Evolutionary conservation across 2,797 vertebrate genomes (phyloP).

Genomic region (Leucoraja ocellata): DNA sequence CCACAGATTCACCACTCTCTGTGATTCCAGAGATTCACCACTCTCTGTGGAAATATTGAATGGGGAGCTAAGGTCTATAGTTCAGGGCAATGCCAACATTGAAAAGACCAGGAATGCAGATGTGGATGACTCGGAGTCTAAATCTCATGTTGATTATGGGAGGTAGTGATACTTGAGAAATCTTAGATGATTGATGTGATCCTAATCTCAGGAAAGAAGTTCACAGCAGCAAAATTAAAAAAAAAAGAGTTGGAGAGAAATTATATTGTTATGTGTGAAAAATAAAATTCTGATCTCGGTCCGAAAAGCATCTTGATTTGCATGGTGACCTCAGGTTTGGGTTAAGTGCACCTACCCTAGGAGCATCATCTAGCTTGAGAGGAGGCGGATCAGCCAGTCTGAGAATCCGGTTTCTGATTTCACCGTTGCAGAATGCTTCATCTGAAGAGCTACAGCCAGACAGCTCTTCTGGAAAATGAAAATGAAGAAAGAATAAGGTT

Average conservation of each 20-base stretch:
- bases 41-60: too few relatives aligned
- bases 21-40: too few relatives aligned
- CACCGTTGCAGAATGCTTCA: background rate
- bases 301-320: background rate
- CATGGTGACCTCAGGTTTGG: too few relatives aligned
- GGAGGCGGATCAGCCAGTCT: slow-evolving; percentile 1
- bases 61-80: background rate
- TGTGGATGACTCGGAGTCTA: background rate
- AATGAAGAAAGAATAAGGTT: background rate
- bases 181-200: background rate
- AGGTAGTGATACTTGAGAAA: background rate
- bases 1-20: too few relatives aligned
- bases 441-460: background rate
- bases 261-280: background rate
- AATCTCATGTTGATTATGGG: background rate
- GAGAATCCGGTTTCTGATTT: background rate
- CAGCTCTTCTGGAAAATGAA: background rate
- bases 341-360: background rate
- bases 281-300: too few relatives aligned
- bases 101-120: background rate
- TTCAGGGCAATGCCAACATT: background rate
- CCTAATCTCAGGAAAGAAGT: background rate
- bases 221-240: background rate
- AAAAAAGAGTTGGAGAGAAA: background rate
- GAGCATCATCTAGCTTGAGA: slow-evolving; percentile 28